phyloP scores from a whole-genome alignment of 2,797 vertebrate genomes.

The Denticeps clupeoides region DNA sequence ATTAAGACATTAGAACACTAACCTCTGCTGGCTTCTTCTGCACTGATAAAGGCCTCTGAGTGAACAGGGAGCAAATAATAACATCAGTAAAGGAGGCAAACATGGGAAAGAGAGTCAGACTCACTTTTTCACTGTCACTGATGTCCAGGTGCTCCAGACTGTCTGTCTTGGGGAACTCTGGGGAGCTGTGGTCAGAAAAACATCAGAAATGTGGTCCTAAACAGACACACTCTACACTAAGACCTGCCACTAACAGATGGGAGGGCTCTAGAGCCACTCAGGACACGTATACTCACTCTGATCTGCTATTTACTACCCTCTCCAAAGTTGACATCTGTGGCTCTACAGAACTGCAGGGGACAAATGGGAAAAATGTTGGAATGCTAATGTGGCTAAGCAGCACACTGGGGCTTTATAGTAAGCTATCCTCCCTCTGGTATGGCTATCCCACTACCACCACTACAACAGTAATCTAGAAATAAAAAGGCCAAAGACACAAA shows the following conservation, averaged over 20 bases:
- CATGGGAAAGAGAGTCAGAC: constrained; percentile 5
- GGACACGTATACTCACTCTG: constrained; percentile 54
- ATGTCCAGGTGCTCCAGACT: constrained; percentile 68
- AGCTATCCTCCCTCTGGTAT: no score
- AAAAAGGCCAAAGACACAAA: not conserved
- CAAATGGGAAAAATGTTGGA: constrained; percentile 25
- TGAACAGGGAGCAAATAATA: not conserved
- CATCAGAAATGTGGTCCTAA: not conserved
- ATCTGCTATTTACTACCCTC: constrained; percentile 38
- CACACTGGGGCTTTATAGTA: no score
- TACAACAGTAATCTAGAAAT: no score
- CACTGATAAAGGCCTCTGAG: constrained; percentile 20
- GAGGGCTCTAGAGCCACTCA: no score
- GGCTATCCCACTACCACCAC: no score
- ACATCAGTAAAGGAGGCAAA: no score
- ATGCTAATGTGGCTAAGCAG: constrained; percentile 15
- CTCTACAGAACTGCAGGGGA: constrained; percentile 48
- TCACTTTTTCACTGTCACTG: constrained; percentile 59
- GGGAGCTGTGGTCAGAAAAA: constrained; percentile 42
- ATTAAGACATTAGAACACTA: no score
- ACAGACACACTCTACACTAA: not conserved
- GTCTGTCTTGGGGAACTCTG: constrained; percentile 55
- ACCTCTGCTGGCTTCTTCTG: constrained; percentile 56
- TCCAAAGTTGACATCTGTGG: constrained; percentile 36
- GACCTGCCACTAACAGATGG: no score